Conservation (phyloP, 2,113 vertebrate genomes). For the Pterophyllum scalare region DNA sequence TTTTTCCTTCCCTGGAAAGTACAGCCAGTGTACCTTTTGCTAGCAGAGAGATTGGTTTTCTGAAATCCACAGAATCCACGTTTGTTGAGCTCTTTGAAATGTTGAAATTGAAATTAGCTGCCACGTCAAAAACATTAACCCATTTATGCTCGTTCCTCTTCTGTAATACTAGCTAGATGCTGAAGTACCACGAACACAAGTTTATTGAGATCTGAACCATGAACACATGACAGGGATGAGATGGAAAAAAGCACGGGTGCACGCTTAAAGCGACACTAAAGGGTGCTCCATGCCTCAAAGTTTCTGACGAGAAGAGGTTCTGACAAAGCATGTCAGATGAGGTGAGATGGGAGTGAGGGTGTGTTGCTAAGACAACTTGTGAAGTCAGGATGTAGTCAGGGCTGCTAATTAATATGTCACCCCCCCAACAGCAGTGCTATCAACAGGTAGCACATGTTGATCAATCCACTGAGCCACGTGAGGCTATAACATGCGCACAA, state of each 20-base stretch:
- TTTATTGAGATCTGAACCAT: neutral
- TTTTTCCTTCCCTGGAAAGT: neutral
- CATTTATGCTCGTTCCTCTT: neutral
- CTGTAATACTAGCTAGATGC: neutral
- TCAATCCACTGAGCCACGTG: neutral
- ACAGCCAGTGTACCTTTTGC: neutral
- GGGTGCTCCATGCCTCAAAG: neutral
- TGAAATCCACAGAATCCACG: no score
- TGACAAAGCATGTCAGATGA: neutral
- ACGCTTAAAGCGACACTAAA: neutral
- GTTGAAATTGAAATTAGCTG: neutral
- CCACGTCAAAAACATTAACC: neutral
- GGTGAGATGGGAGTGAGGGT: neutral
- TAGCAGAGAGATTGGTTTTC: neutral
- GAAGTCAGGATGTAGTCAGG: neutral
- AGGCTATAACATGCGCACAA: neutral
- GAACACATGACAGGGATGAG: neutral
- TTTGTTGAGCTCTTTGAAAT: neutral
- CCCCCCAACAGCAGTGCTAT: neutral
- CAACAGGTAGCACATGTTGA: neutral
- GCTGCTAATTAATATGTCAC: neutral
- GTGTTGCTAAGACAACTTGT: neutral
- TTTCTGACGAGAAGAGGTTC: neutral
- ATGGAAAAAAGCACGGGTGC: no score
- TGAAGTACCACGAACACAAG: neutral